Evolutionary conservation across 2,797 vertebrate species (phyloP).

Genomic region (Xenops minutus): DNA sequence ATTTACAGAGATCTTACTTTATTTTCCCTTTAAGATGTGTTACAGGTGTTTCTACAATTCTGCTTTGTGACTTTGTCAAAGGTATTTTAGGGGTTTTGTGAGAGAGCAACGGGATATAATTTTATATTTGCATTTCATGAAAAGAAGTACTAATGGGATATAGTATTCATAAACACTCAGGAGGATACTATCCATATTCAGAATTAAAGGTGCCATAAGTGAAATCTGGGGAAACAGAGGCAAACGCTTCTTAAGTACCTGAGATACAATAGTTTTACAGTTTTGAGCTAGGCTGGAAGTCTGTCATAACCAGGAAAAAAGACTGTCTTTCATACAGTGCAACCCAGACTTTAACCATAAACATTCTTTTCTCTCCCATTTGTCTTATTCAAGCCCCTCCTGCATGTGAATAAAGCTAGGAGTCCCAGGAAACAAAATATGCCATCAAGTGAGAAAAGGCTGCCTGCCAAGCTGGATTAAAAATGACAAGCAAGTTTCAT

Average conservation of each 20-base stretch:
- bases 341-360: slow-evolving; percentile 8
- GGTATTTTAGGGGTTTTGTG: background rate
- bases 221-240: background rate
- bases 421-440: background rate
- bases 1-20: background rate
- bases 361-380: background rate
- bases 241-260: background rate
- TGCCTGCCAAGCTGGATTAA: background rate
- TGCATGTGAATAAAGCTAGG: background rate
- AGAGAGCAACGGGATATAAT: background rate
- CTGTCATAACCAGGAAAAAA: background rate
- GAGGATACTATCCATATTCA: background rate
- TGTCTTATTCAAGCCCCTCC: background rate
- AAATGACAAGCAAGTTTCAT: background rate
- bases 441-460: background rate
- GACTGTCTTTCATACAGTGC: background rate
- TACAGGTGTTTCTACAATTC: background rate
- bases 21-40: background rate
- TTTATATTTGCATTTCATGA: background rate
- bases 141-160: background rate
- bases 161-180: background rate
- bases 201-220: background rate
- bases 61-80: background rate
- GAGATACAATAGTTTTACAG: background rate
- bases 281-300: background rate